Percentiles rank a stretch among this genome's conserved stretches.
Evolutionary conservation across 1,140 invertebrate genomes (phyloP).

Genomic region (Drosophila melanica): DNA sequence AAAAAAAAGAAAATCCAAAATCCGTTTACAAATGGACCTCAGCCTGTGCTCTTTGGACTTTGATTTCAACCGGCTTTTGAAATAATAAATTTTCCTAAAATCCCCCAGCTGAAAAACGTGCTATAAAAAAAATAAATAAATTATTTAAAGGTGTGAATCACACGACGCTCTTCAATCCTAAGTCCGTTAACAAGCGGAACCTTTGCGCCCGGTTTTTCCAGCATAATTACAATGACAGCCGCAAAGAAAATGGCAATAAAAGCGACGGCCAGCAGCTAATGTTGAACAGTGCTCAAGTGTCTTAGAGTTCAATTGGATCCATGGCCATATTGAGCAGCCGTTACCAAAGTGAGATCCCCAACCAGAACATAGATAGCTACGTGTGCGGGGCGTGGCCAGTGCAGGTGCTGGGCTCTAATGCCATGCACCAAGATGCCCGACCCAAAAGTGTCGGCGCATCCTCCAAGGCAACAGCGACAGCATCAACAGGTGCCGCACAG

Average conservation of each 20-base stretch:
- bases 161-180: constrained; percentile 1
- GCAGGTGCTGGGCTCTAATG: constrained; percentile 42
- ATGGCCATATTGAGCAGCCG: constrained; percentile 33
- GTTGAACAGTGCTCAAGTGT: background rate
- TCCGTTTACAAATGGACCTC: too few species aligned
- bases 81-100: background rate
- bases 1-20: too few species aligned
- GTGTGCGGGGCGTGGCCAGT: constrained; percentile 16
- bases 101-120: background rate
- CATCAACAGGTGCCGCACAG: constrained; percentile 10
- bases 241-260: constrained; percentile 1
- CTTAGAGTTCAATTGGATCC: background rate
- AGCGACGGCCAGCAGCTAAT: background rate
- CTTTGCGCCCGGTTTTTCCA: constrained; percentile 10
- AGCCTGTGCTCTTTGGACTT: too few species aligned
- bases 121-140: background rate
- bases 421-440: constrained; percentile 78
- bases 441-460: constrained; percentile 43
- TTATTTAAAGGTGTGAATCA: background rate
- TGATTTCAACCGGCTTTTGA: background rate
- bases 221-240: background rate
- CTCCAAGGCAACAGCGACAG: constrained; percentile 14
- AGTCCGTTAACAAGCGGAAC: constrained; percentile 10
- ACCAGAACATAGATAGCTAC: constrained; percentile 14
- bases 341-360: constrained; percentile 16